phyloP scores from a whole-genome alignment of 2,797 vertebrate genomes.

The Sebastes diaconus region DNA sequence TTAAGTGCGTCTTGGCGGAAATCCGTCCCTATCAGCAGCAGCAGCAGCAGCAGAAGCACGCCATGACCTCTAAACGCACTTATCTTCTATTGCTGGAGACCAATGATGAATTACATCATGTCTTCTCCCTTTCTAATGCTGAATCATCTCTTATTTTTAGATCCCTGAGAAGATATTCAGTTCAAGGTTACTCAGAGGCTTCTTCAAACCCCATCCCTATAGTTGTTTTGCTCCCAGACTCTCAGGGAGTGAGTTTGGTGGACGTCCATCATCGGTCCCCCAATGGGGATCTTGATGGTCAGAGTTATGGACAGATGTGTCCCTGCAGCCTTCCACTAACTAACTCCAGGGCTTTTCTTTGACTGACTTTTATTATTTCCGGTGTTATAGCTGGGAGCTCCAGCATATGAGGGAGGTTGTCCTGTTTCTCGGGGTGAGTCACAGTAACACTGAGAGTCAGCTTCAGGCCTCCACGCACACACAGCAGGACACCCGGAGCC shows the following conservation, averaged over 20 bases:
- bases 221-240: background rate
- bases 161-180: background rate
- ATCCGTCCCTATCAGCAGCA: conserved; percentile 55
- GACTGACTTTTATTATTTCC: conserved; percentile 37
- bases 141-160: background rate
- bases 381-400: conserved; percentile 9
- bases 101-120: background rate
- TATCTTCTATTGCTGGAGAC: background rate
- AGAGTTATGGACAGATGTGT: background rate
- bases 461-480: conserved; percentile 6
- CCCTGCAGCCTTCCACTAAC: background rate
- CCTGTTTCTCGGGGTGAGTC: conserved; percentile 46
- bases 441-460: conserved; percentile 43
- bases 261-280: background rate
- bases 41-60: conserved; percentile 21
- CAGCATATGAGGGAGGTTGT: conserved; percentile 17
- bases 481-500: conserved; percentile 28
- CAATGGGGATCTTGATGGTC: background rate
- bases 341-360: background rate
- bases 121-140: background rate
- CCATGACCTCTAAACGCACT: conserved; percentile 73
- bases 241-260: background rate
- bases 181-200: conserved; percentile 34
- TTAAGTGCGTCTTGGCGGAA: conserved; percentile 67
- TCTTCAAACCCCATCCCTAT: background rate